Percentiles rank a stretch among this genome's conserved stretches.
Evolutionary conservation across 2,888 invertebrate genomes (phyloP).

Genomic region (Lycia hirtaria): DNA sequence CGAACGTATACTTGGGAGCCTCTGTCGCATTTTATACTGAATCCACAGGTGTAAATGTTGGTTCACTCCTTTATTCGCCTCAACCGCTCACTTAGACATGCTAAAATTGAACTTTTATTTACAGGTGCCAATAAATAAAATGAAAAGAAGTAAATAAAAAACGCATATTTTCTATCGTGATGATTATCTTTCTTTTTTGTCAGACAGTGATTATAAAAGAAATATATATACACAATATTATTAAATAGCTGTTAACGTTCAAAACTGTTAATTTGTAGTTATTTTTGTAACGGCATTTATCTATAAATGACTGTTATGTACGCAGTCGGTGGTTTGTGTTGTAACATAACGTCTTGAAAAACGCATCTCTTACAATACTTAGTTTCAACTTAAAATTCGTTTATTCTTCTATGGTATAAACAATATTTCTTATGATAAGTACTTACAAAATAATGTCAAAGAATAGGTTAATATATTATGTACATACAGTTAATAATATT

Average conservation of each 20-base stretch:
- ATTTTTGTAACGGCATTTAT: not conserved
- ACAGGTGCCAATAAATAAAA: slow-evolving; percentile 14
- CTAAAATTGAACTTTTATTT: slow-evolving; percentile 3
- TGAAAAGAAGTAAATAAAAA: not conserved
- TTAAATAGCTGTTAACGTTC: slow-evolving; percentile 2
- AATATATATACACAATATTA: not conserved
- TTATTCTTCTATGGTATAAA: too few relatives aligned
- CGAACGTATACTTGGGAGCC: not conserved
- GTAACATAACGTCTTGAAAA: not conserved
- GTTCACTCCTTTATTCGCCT: not conserved
- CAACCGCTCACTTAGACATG: not conserved
- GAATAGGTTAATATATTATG: too few relatives aligned
- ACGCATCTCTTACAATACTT: too few relatives aligned
- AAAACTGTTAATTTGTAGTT: slow-evolving; percentile 1
- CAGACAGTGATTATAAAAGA: slow-evolving; percentile 6
- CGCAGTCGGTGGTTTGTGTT: not conserved
- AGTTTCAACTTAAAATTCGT: too few relatives aligned
- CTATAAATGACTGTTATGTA: not conserved
- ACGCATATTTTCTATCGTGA: slow-evolving; percentile 3
- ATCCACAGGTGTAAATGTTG: not conserved
- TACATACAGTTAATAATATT: too few relatives aligned
- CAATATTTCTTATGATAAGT: too few relatives aligned
- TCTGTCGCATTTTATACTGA: not conserved
- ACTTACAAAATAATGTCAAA: too few relatives aligned
- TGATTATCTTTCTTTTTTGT: slow-evolving; percentile 1